Base-by-base conservation (phyloP, 2,888 invertebrate genomes). In the Agrilus cyanescens region DNA sequence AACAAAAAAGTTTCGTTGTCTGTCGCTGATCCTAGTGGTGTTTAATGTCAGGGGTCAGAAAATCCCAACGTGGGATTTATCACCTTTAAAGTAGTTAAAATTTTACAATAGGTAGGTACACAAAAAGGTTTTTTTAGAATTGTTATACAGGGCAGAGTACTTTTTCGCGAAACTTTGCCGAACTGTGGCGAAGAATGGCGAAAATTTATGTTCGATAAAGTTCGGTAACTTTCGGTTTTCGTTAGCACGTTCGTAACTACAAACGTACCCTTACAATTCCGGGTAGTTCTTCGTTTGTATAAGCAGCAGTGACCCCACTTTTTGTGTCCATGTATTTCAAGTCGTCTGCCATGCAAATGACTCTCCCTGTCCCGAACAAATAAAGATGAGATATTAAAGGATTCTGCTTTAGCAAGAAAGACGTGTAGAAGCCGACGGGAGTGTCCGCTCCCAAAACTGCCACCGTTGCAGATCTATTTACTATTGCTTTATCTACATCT, bases 361-460 rank as follows among this genome's bases (percentile, higher is more conserved):
- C 58, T 4, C 43, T 46, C 18, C 46, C 47, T 10, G 38, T 30
- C n/a, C 63, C 65, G 46, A 61, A 58, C 10, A 66, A 33, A 46
- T 57, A 61, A 10, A 67, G 41, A 36, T 52, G 53, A 1, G 61
- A 58, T 8, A 66, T 46, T 3, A 65, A 63, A 2, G 74, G 67
- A 49, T 75, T 74, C 50, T 75, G 74, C 54, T 76, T 76, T 2
- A 76, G 58, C 32, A 76, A 54, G 33, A 75, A 58, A 4, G 74
- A 63, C 4, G 71, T 57, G 20, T 69, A 67, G 45, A 70, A 69
- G 1, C 76, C 76, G 42, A 73, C 58, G 10, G 62, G 60, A 1
- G 72, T 71, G 50, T 72, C 69, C 3, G 71, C 75, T 2, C 75
- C 75, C 47, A 76, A 66, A 41, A 76, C 45, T 8, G 57, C 53